Evolutionary conservation across 2,888 invertebrate species (phyloP), one percentile per base, ranked within the genome.

Genomic region (Apotomis betuletana): DNA sequence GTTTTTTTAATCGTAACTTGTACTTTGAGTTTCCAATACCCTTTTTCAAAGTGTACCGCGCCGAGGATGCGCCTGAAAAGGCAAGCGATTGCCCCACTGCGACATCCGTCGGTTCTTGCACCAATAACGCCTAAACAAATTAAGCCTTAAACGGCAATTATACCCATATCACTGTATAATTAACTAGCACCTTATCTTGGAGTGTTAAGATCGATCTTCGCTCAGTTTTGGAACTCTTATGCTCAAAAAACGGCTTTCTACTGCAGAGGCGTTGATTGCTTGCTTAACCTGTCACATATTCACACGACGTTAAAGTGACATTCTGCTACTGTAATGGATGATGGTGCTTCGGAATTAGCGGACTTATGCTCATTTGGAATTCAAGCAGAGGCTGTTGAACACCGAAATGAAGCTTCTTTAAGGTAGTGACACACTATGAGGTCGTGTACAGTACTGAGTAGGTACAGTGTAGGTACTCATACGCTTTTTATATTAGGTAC

Each of bases 141-240:
- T 77, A 78, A 75, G 70, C 76, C 77, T 79, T 76, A 77, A 79
- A 72, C 70, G 76, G 79, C 76, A 77, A 79, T 79, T 77, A 78
- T 76, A 76, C 71, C 36, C 63, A 15, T 27, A 57, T 27, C 57
- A 15, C 27, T 46, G 49, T 44, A 27, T 55, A 55, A 65, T 65
- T 55, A 8, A 44, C 41, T 13, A 27, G 55, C 27, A 55, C 55
- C 55, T 55, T 65, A 65, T 65, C 27, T 44, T 55, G 9, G 10
- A 4, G 64, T n/a, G 55, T 46, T 65, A 65, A 44, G 55, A 13
- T 9, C n/a, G 12, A 55, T 65, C 12, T 27, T 41, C 12, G 63
- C 5, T 44, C 6, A 44, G 15, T 44, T 64, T 65, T 4, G 55
- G n/a, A 13, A 12, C 5, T 57, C 27, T 27, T 5, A 15, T 54